A percentile compares a stretch with the other conserved stretches of the same genome.
phyloP scores from a whole-genome alignment of 2,113 vertebrate genomes.

The Pycnonotus jocosus region DNA sequence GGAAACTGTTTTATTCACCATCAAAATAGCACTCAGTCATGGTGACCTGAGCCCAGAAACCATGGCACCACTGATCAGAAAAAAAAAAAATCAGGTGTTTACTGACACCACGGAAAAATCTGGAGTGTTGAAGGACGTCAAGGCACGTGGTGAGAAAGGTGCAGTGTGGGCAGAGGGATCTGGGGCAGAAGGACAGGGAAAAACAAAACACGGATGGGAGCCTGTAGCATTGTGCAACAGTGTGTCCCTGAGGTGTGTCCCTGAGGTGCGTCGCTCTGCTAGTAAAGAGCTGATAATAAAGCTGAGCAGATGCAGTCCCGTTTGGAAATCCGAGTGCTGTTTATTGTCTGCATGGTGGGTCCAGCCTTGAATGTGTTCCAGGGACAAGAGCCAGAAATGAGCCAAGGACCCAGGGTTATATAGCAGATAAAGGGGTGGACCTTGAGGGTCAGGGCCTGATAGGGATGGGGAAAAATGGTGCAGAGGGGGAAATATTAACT shows the following conservation, averaged over 20 bases:
- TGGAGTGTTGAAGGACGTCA: neutral
- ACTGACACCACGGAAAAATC: neutral
- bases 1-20: neutral
- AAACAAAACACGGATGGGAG: accelerated
- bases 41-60: neutral
- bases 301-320: neutral
- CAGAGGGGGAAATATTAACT: neutral
- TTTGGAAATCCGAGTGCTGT: neutral
- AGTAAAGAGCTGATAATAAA: neutral
- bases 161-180: neutral
- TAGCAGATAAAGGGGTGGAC: neutral
- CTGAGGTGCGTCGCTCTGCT: neutral
- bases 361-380: neutral
- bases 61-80: neutral
- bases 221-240: neutral
- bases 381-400: neutral
- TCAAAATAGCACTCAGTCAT: neutral
- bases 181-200: neutral
- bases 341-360: neutral
- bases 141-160: neutral
- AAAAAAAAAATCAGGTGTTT: neutral
- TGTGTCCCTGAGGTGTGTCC: neutral
- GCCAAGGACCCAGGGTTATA: neutral
- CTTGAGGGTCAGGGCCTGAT: neutral
- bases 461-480: neutral